Conservation (phyloP, 2,888 invertebrate genomes). For the Orchesellides sinensis region DNA sequence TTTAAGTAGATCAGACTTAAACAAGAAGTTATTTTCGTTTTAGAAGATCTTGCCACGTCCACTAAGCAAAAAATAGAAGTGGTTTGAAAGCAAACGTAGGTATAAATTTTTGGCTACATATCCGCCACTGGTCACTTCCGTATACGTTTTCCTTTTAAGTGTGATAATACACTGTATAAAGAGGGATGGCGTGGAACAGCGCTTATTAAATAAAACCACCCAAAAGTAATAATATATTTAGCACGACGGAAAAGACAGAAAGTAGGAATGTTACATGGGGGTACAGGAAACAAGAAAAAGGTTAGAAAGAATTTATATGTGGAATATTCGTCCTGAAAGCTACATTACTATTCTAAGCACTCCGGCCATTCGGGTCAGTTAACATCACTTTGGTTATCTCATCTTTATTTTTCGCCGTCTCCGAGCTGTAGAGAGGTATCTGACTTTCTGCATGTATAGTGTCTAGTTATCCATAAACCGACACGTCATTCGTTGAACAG, state of each 20-base stretch:
- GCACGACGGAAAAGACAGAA: too few relatives aligned
- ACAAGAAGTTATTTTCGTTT: conserved; percentile 43
- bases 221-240: conserved; percentile 60
- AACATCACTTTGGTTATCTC: conserved; percentile 61
- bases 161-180: too few relatives aligned
- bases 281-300: conserved; percentile 6
- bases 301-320: conserved; percentile 50
- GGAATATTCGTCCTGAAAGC: conserved; percentile 62
- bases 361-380: conserved; percentile 61
- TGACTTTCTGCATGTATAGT: conserved; percentile 7
- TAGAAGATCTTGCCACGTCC: conserved; percentile 30
- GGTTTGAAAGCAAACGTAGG: background rate
- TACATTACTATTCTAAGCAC: conserved; percentile 59
- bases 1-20: conserved; percentile 36
- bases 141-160: too few relatives aligned
- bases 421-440: background rate
- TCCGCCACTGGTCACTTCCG: background rate
- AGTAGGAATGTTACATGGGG: conserved; percentile 31
- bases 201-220: conserved; percentile 51
- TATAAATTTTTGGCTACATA: background rate
- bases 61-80: conserved; percentile 1
- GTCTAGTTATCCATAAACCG: conserved; percentile 20
- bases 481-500: conserved; percentile 24
- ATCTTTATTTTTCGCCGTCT: conserved; percentile 31
- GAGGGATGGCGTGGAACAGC: background rate